These are phyloP conservation scores for Mustela erminea DNA, from an alignment of 2,797 vertebrate species.

Conservation along the genomic window DNA sequence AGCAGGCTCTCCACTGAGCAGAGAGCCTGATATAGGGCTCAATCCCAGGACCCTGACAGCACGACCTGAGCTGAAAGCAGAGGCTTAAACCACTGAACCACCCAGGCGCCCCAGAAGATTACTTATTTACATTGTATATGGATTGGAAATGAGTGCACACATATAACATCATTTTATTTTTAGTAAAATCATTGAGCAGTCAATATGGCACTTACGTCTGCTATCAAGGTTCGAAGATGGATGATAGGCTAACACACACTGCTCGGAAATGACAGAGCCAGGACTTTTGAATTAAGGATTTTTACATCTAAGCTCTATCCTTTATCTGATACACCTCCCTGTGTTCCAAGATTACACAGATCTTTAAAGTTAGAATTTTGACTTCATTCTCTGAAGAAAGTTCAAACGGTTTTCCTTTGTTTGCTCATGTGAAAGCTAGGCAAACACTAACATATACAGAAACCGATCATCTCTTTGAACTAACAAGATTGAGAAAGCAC, in stretches of 20 bases:
- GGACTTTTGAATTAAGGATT: constrained; percentile 14
- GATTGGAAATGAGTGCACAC: constrained; percentile 3
- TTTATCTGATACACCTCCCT: not conserved
- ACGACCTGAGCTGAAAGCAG: too few relatives aligned
- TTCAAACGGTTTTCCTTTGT: constrained; percentile 60
- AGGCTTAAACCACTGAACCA: too few relatives aligned
- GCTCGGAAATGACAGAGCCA: not conserved
- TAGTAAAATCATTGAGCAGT: constrained; percentile 35
- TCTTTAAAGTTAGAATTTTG: constrained; percentile 58
- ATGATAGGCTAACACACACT: not conserved
- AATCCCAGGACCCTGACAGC: too few relatives aligned
- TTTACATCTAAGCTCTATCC: not conserved
- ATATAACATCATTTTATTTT: constrained; percentile 11
- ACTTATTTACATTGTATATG: not conserved
- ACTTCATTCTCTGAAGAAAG: constrained; percentile 62
- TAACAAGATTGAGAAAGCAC: constrained; percentile 68
- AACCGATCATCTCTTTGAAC: constrained; percentile 74
- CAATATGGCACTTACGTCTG: not conserved
- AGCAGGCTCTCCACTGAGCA: too few relatives aligned
- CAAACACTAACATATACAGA: constrained; percentile 8
- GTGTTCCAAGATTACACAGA: not conserved
- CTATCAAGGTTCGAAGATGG: not conserved
- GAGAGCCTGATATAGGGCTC: too few relatives aligned
- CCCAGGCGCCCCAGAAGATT: not conserved
- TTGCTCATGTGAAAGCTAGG: constrained; percentile 55